phyloP scores from a whole-genome alignment of 1,140 invertebrate species.

The Teleopsis dalmanni region DNA sequence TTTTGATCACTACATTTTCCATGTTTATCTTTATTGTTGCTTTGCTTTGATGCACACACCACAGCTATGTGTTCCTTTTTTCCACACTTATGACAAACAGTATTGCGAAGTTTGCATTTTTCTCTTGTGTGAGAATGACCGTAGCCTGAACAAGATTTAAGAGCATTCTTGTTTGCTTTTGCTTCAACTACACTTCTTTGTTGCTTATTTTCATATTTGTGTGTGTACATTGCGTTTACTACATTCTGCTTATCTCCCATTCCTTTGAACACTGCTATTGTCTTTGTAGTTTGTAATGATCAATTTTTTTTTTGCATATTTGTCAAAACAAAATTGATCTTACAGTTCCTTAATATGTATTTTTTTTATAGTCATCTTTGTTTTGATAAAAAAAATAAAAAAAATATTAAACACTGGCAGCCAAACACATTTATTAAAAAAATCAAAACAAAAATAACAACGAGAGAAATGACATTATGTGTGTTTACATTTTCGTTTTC shows the following conservation, averaged over 20 bases:
- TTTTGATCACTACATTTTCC: background rate
- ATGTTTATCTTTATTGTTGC: background rate
- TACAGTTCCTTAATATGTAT: no score
- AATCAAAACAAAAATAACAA: no score
- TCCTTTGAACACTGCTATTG: background rate
- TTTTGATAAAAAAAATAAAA: no score
- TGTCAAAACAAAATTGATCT: no score
- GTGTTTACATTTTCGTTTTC: no score
- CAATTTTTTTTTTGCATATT: no score
- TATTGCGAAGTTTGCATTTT: background rate
- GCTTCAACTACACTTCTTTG: background rate
- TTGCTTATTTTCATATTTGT: background rate
- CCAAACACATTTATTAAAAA: no score
- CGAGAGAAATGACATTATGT: no score
- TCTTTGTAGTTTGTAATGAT: slow-evolving; percentile 3
- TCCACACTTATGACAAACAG: background rate
- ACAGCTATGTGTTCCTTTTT: background rate
- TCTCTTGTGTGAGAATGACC: background rate
- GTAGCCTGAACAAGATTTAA: slow-evolving; percentile 3
- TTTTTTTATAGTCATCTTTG: no score
- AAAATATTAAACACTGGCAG: no score
- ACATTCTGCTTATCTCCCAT: background rate
- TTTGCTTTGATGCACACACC: slow-evolving; percentile 3
- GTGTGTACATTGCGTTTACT: background rate
- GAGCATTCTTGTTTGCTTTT: background rate